phyloP scores from a whole-genome alignment of 2,797 vertebrate genomes.

The Gallinago solitaria region DNA sequence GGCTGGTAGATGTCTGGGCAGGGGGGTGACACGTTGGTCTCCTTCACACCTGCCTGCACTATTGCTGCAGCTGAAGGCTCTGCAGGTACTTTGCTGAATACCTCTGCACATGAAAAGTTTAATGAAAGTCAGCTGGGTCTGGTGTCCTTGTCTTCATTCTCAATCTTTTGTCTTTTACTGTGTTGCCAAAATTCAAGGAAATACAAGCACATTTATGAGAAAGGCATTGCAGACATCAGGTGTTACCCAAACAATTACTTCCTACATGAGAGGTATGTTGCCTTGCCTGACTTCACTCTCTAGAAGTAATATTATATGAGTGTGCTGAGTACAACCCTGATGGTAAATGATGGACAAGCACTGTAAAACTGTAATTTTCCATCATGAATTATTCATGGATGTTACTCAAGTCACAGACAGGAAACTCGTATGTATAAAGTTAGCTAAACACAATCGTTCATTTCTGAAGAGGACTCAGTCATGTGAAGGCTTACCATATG shows the following conservation, averaged over 20 bases:
- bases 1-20: neutral
- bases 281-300: neutral
- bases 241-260: neutral
- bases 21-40: neutral
- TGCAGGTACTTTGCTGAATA: neutral
- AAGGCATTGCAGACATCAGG: neutral
- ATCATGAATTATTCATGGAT: constrained; percentile 1
- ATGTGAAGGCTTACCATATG: constrained; percentile 5
- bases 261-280: neutral
- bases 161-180: neutral
- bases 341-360: neutral
- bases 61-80: neutral
- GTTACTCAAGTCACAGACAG: neutral
- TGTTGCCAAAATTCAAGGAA: neutral
- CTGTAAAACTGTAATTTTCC: constrained; percentile 27
- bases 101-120: neutral
- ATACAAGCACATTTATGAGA: neutral
- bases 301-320: neutral
- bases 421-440: neutral
- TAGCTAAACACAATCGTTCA: neutral
- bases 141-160: neutral
- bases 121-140: neutral
- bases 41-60: neutral
- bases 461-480: neutral
- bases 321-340: neutral